Evolutionary conservation across 2,797 vertebrate genomes (phyloP).

Genomic region (Pseudomugil gertrudae): DNA sequence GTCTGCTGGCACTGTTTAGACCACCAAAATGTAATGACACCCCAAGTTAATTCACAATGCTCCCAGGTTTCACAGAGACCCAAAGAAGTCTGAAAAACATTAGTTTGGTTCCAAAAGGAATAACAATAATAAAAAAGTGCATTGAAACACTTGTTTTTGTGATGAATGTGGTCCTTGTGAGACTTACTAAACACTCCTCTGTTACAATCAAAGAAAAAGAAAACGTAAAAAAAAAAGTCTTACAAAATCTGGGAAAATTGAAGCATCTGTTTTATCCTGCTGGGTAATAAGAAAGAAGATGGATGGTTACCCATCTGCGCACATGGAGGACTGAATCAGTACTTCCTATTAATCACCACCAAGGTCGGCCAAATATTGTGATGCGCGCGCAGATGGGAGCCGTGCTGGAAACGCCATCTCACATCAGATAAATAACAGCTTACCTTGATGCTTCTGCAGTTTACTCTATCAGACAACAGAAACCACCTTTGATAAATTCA

Average conservation of each 20-base stretch:
- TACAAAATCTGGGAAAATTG: background rate
- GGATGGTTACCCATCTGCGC: slow-evolving; percentile 24
- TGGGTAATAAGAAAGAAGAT: slow-evolving; percentile 49
- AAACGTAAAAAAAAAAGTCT: background rate
- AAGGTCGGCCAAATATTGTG: slow-evolving; percentile 58
- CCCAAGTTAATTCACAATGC: slow-evolving; percentile 3
- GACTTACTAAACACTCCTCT: background rate
- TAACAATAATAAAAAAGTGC: background rate
- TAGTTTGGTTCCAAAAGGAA: background rate
- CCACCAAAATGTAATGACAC: slow-evolving; percentile 10
- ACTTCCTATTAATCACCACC: slow-evolving; percentile 67
- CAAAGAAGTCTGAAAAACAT: background rate
- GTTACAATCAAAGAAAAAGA: background rate
- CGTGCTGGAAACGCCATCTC: slow-evolving; percentile 32
- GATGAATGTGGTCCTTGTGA: background rate
- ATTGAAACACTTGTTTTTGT: background rate
- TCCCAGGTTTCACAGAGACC: background rate
- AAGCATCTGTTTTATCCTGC: slow-evolving; percentile 17
- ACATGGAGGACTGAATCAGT: slow-evolving; percentile 43
- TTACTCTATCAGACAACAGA: slow-evolving; percentile 50
- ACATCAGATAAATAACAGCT: slow-evolving; percentile 59
- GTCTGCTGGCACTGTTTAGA: slow-evolving; percentile 12
- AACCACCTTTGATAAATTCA: slow-evolving; percentile 13
- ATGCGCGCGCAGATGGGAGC: slow-evolving; percentile 26
- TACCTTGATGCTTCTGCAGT: slow-evolving; percentile 66